Evolutionary conservation across 1,140 invertebrate species (phyloP).

Genomic region (Eciton burchellii): DNA sequence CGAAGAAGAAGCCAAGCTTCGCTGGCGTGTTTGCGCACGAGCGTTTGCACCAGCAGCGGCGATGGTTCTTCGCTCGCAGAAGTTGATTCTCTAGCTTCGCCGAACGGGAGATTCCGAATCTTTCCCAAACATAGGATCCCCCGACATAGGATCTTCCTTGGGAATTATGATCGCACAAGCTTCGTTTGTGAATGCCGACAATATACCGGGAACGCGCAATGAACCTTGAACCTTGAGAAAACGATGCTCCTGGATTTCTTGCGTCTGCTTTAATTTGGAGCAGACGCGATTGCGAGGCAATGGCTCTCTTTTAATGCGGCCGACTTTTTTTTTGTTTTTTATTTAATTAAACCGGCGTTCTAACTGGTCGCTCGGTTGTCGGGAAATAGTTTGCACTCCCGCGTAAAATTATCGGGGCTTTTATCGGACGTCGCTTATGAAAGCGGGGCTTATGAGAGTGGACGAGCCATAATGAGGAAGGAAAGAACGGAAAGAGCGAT

Average conservation of each 20-base stretch:
- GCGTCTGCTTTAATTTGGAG: slow-evolving; percentile 43
- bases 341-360: slow-evolving; percentile 45
- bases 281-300: slow-evolving; percentile 27
- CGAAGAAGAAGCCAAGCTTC: background rate
- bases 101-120: too few species aligned
- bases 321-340: slow-evolving; percentile 24
- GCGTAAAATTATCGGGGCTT: slow-evolving; percentile 28
- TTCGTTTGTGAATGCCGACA: too few species aligned
- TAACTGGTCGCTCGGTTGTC: background rate
- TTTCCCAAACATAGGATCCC: too few species aligned
- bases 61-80: too few species aligned
- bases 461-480: slow-evolving; percentile 20
- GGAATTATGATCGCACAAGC: too few species aligned
- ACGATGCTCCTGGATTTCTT: background rate
- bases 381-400: slow-evolving; percentile 28
- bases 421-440: slow-evolving; percentile 43
- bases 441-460: slow-evolving; percentile 3
- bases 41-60: background rate
- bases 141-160: too few species aligned
- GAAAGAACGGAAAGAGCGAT: background rate
- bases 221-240: background rate
- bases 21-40: background rate
- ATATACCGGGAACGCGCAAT: background rate
- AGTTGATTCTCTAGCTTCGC: background rate
- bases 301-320: background rate